Base-by-base conservation (phyloP, 2,797 vertebrate species). In the Monodelphis domestica region DNA sequence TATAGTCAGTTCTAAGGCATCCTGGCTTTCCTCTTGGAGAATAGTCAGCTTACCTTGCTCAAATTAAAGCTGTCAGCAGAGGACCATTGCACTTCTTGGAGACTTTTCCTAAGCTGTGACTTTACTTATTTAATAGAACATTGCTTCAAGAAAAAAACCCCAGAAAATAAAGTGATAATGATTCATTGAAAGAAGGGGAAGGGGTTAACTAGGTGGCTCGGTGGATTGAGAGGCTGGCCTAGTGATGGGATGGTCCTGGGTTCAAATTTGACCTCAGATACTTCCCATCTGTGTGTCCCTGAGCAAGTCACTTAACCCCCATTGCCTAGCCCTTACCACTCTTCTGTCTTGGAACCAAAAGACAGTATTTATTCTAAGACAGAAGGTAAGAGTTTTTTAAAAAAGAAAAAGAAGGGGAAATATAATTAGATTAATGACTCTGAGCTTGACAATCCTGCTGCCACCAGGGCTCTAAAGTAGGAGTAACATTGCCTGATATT, bases 11-110 rank as follows among this genome's bases (percentile, higher is more conserved):
- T 56, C 5, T n/a, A 55, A 91, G 12, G 21, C 90, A 30, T 38
- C 21, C 52, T 92, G 54, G 38, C 38, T 51, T 89, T 84, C 50
- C 38, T 84, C 38, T 84, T 84, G 70, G 63, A 84, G 21, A 50
- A 26, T 2, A 50, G 24, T 78, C 38, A 11, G 4, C 7, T 78
- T 26, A 78, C 38, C 70, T 24, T 91, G 26, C 93, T 12, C 54
- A 94, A 6, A 29, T 90, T 94, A 53, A 89, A 2, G 21, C 54
- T 51, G 53, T 89, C 26, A 54, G 1, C 88, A 52, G 57, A 93
- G n/a, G 45, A 12, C 95, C 59, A 63, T 57, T 94, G 90, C 87
- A 57, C 59, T 88, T 91, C 59, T 26, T 89, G 94, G 14, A 88
- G 87, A 24, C 9, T 9, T 33, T 90, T 91, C 51, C 88, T 51